Base-by-base conservation (phyloP, 2,888 invertebrate genomes). In the Synanthedon myopaeformis region DNA sequence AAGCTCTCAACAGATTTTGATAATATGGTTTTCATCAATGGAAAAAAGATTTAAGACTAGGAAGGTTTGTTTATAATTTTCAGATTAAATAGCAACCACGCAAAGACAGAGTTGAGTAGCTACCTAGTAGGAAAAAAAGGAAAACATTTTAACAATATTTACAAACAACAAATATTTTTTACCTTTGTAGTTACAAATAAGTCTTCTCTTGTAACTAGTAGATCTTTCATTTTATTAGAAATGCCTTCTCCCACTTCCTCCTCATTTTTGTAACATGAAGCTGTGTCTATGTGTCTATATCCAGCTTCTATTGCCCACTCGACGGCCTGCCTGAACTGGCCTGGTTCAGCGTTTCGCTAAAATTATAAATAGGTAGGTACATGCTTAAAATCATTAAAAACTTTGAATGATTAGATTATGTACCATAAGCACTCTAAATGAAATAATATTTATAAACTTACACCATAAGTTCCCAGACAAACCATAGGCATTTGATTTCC, bases 391-490 rank as follows among this genome's bases (percentile, higher is more conserved):
- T 35, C 2, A 35, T 35, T 35, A 35, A 35, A 35, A 35, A 35
- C 35, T 35, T 35, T 45, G 17, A 14, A 23, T 23, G 4, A 17
- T 5, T 4, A 42, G 6, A 28, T 4, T 4, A 23, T 11, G 4
- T 4, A 23, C 13, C 10, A 54, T 19, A 11, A 35, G 45, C n/a
- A n/a, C 14, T 45, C 11, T 3, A 6, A 3, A 45, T n/a, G 2
- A 45, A 45, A 45, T 45, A 49, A 49, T 13, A 12, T 45, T 35
- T 53, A 54, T 6, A 14, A 13, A 76, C 78, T 78, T 70, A 87
- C 86, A 54, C 84, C 76, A 59, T 86, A 93, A 0, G 92, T 93
- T n/a, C 93, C 93, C 41, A 93, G 75, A 1, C 92, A 93, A 56
- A 93, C 63, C 41, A 90, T 67, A 0, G 93, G 93, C 77, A 93